Percentiles rank a stretch among this genome's conserved stretches.
phyloP scores from a whole-genome alignment of 2,113 vertebrate genomes.

The Tringa solitaria region DNA sequence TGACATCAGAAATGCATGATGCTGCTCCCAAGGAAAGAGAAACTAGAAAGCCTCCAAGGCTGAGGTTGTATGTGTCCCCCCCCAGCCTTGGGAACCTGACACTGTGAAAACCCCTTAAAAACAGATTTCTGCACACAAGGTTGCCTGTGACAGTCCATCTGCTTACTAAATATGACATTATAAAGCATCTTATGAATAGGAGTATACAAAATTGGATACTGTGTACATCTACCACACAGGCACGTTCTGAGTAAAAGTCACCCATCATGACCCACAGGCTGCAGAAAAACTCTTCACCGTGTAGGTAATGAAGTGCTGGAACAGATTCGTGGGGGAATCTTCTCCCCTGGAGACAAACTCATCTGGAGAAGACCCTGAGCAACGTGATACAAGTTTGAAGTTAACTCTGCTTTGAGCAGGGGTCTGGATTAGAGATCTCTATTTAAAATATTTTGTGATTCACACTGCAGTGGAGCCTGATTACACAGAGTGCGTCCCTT shows the following conservation, averaged over 20 bases:
- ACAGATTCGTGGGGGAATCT: background rate
- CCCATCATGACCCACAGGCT: background rate
- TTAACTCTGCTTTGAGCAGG: background rate
- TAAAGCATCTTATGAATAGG: background rate
- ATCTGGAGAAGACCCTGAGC: background rate
- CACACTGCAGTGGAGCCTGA: background rate
- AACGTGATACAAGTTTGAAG: background rate
- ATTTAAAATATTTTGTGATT: background rate
- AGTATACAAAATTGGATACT: background rate
- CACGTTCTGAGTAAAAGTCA: background rate
- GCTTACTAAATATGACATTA: background rate
- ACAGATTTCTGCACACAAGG: background rate
- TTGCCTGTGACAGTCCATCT: background rate
- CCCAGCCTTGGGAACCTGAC: background rate
- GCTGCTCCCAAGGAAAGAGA: background rate
- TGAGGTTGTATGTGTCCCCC: rapidly evolving
- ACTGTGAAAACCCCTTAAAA: background rate
- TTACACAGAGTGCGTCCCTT: background rate
- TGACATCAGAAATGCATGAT: background rate
- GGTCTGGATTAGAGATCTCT: background rate
- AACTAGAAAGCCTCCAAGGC: background rate
- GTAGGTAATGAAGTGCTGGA: background rate
- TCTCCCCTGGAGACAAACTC: background rate
- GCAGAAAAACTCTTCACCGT: background rate
- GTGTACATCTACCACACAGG: background rate